A percentile compares a stretch with the other conserved stretches of the same genome.
These are phyloP conservation scores for Sebastes oblongus DNA, from an alignment of 2,797 vertebrate species.

Conservation along the genomic window DNA sequence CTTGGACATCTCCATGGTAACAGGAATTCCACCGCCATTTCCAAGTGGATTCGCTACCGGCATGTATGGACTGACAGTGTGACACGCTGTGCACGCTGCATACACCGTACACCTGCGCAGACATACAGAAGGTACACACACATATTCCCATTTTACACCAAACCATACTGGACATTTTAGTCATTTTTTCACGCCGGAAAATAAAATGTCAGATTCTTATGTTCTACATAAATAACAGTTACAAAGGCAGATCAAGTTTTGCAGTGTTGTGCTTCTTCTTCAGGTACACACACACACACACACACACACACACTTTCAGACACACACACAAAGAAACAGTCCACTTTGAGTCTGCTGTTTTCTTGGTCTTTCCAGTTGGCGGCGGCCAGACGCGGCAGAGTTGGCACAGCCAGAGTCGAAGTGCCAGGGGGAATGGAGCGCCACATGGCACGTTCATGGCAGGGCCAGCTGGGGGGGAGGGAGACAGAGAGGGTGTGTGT, in stretches of 20 bases:
- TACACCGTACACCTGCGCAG: constrained; percentile 50
- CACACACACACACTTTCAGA: constrained; percentile 42
- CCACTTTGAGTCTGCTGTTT: constrained; percentile 73
- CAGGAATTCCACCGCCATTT: constrained; percentile 74
- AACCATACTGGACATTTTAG: constrained; percentile 9
- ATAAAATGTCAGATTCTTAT: constrained; percentile 20
- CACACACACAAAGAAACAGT: constrained; percentile 67
- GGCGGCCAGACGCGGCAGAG: constrained; percentile 77
- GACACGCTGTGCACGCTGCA: constrained; percentile 36
- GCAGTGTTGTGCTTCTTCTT: constrained; percentile 24
- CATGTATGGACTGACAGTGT: constrained; percentile 56
- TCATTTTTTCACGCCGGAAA: constrained; percentile 7
- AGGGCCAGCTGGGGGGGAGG: constrained; percentile 82
- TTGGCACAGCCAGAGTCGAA: constrained; percentile 81
- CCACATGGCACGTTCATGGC: constrained; percentile 84
- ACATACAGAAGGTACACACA: constrained; percentile 6
- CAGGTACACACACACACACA: constrained; percentile 23
- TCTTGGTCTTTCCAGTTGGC: constrained; percentile 76
- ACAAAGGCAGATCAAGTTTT: constrained; percentile 46
- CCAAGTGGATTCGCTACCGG: constrained; percentile 66
- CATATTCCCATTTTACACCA: neutral
- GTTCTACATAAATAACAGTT: constrained; percentile 10
- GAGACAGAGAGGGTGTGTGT: constrained; percentile 40
- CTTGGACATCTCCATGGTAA: constrained; percentile 83
- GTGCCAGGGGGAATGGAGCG: constrained; percentile 82